These are phyloP conservation scores for Chiloscyllium plagiosum DNA, from an alignment of 2,113 vertebrate genomes.

Conservation along the genomic window DNA sequence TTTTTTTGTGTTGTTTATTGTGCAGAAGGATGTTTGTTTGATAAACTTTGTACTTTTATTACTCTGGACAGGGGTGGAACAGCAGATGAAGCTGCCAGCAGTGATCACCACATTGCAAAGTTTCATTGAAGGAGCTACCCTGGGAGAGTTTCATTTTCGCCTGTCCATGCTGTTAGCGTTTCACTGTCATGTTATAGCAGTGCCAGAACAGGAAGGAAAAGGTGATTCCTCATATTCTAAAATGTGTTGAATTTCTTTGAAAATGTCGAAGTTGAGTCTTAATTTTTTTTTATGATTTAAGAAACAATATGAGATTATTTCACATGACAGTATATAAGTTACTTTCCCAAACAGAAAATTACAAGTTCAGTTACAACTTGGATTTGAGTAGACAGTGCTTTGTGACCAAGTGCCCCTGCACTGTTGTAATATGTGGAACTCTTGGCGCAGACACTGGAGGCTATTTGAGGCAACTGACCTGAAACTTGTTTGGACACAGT, in stretches of 20 bases:
- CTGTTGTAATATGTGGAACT: not conserved
- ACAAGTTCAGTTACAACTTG: not conserved
- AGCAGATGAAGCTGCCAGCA: conserved; percentile 55
- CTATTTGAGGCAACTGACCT: not conserved
- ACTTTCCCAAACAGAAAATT: not conserved
- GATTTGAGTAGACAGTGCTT: not conserved
- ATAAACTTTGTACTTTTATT: not conserved
- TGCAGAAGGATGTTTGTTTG: not conserved
- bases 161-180: conserved; percentile 77
- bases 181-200: conserved; percentile 85
- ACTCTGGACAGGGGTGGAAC: conserved; percentile 44
- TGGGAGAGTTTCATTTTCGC: conserved; percentile 79
- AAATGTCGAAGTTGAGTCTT: not conserved
- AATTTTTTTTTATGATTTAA: not conserved
- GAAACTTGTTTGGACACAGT: not conserved
- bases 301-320: not conserved
- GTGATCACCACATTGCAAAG: conserved; percentile 75
- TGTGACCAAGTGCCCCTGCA: not conserved
- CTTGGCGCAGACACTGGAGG: not conserved
- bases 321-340: not conserved
- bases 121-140: conserved; percentile 82
- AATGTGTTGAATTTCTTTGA: not conserved
- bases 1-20: not conserved
- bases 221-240: conserved; percentile 52
- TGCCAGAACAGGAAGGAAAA: conserved; percentile 64